Base-by-base conservation (phyloP, 2,797 vertebrate species). In the Gallinago nigripennis region DNA sequence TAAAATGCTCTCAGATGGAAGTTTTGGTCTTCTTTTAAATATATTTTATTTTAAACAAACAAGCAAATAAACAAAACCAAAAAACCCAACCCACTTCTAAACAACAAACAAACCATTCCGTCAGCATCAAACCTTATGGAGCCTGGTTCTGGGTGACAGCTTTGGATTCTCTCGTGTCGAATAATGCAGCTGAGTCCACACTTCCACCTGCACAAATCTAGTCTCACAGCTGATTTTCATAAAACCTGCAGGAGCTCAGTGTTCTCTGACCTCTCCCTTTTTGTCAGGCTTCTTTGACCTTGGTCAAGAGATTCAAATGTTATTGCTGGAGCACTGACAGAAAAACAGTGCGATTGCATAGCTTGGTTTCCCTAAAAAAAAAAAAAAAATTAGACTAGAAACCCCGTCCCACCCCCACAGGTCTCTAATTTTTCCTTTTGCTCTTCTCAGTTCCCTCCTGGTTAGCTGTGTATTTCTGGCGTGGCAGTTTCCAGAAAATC, bases 371-470 rank as follows among this genome's bases (percentile, higher is more conserved):
- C 80, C 72, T 76, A 41, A 48, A 54, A 79, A 72, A 48, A 48
- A 54, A 72, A 48, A 54, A 79, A 72, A 84, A 89, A 77, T 35
- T 4, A 51, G 48, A 28, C 82, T 48, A 77, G 51, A 93, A 91
- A 79, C 56, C 63, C 30, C 77, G 23, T 94, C 43, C 86, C 75
- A 86, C 94, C 89, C 87, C 82, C 94, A 88, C 20, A 86, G 72
- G 69, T 85, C 92, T 92, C 80, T 91, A 92, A 90, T 92, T 94
- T 90, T 90, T 96, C 87, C 80, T 51, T 86, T 92, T 91, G 70
- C 85, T 88, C 90, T 91, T 94, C 89, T 82, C 91, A 91, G 82
- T 86, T 96, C 61, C 43, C 69, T 94, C 23, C 69, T 81, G 61
- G 90, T 94, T 73, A 94, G 73, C 70, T 77, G 71, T 72, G 63